Conservation (phyloP, 1,140 invertebrate species). For the Drosophila serrata region DNA sequence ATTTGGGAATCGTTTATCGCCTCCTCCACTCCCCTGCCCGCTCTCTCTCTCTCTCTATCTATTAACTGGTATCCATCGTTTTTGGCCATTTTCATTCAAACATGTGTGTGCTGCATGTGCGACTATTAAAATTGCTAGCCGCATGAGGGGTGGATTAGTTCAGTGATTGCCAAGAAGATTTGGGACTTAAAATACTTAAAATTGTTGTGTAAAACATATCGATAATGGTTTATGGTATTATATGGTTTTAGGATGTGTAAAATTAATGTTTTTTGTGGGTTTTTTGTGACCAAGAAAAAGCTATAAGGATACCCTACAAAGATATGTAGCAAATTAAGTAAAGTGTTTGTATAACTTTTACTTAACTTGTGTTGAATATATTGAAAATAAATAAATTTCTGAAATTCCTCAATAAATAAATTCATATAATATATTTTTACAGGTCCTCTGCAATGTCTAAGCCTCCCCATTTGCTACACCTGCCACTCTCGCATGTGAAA, state of each 20-base stretch:
- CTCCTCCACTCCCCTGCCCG: constrained; percentile 1
- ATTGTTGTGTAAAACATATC: neutral
- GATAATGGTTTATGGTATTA: neutral
- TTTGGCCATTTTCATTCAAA: constrained; percentile 41
- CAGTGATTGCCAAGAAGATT: neutral
- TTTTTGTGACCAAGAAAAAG: no score
- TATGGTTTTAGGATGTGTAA: neutral
- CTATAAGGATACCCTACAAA: no score
- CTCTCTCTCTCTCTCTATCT: neutral
- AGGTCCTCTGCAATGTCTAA: constrained; percentile 12
- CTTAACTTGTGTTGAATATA: no score
- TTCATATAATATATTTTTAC: neutral
- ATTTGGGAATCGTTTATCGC: constrained; percentile 55
- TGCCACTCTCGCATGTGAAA: constrained; percentile 24
- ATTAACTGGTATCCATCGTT: constrained; percentile 51
- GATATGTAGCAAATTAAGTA: no score
- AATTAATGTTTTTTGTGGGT: neutral
- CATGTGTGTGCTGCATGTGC: constrained; percentile 46
- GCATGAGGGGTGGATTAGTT: constrained; percentile 25
- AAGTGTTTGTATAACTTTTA: no score
- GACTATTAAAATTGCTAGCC: constrained; percentile 5
- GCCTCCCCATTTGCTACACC: neutral
- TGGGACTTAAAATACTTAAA: neutral
- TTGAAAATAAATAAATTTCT: neutral
- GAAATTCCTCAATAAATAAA: neutral